Evolutionary conservation across 2,797 vertebrate species (phyloP), one percentile per base, ranked within the genome.

Genomic region (Eulemur albifrons): DNA sequence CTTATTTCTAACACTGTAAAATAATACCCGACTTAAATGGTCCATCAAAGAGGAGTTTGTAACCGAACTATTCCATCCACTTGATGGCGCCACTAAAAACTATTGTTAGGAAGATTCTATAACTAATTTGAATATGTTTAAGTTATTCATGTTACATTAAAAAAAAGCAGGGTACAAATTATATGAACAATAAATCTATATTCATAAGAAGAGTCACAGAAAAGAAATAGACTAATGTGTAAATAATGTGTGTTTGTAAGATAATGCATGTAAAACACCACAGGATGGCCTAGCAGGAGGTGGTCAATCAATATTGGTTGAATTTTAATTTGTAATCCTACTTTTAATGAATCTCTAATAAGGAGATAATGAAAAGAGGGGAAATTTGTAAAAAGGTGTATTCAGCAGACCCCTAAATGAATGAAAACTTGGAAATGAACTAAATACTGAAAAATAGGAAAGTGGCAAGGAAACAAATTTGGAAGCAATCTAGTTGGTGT

Each of bases 291-390:
- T 17, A 5, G 27, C 67, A 54, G 57, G 54, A 70, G 32, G 27
- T 18, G 2, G 38, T 45, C 40, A 50, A 59, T 84, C n/a, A 83
- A 57, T 35, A 40, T 50, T 67, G 76, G 30, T 38, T 85, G 23
- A 69, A 89, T 89, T 96, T 88, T 17, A 30, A 52, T 79, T 90
- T 93, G 30, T 43, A 93, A 54, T 76, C 7, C 88, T 7, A 63
- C 38, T 88, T 93, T 70, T 38, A 59, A 72, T 27, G 14, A 75
- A 45, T 65, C 32, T 70, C 17, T 79, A 12, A 21, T 45, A 40
- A 63, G n/a, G 30, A 95, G 48, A 88, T 40, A 61, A 67, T 93
- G 15, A 18, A 88, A 93, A 25, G 61, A 9, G 27, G 3, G 1
- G 25, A 7, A 52, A 50, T 84, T 91, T 86, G 20, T n/a, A 23